A percentile compares a stretch with the other conserved stretches of the same genome.
phyloP scores from a whole-genome alignment of 2,113 vertebrate genomes.

The Athene cunicularia region DNA sequence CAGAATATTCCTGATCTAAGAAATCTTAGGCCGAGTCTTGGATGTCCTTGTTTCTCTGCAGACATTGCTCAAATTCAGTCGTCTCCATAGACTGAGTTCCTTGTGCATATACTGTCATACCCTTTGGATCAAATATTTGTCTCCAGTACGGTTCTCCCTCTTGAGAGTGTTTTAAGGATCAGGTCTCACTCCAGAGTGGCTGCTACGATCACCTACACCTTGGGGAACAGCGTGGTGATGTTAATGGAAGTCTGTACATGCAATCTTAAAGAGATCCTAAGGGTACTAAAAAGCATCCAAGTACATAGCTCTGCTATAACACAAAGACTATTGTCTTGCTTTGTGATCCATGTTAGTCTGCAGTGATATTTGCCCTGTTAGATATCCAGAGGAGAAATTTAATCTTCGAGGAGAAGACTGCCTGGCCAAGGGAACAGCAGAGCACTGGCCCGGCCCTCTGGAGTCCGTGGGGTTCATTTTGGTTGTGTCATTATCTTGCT shows the following conservation, averaged over 20 bases:
- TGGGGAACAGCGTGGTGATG: neutral
- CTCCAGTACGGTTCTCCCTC: neutral
- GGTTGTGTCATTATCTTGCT: neutral
- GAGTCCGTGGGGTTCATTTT: neutral
- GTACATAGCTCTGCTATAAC: neutral
- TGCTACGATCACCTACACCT: neutral
- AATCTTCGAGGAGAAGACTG: neutral
- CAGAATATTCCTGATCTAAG: neutral
- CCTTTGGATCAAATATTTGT: neutral
- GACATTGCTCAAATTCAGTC: neutral
- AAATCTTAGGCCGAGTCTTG: neutral
- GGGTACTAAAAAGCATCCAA: neutral
- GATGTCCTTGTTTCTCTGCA: neutral
- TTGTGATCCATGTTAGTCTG: neutral
- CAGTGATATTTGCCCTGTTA: neutral
- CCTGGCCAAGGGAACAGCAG: neutral
- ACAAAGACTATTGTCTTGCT: neutral
- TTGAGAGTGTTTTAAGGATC: neutral
- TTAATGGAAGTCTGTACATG: neutral
- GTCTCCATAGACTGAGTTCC: neutral
- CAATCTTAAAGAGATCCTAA: neutral
- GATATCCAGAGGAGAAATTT: neutral
- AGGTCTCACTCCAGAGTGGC: neutral
- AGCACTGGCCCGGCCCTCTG: neutral
- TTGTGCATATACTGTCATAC: neutral